Base-by-base conservation (phyloP, 2,888 invertebrate genomes). In the Diachrysia chrysitis region DNA sequence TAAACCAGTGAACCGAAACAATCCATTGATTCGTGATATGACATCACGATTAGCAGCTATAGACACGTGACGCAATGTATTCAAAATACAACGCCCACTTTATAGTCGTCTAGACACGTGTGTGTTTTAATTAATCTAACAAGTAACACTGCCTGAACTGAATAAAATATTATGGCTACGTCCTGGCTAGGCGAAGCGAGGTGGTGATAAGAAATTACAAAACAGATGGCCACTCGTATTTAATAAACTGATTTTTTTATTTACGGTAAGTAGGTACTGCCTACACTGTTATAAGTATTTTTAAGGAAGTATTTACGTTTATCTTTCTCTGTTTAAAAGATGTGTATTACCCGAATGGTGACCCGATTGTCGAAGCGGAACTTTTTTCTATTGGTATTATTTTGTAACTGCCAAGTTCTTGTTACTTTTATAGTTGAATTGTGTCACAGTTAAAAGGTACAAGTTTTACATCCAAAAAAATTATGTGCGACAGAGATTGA, bases 31-130 rank as follows among this genome's bases (percentile, higher is more conserved):
- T 61, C 37, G n/a, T 57, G 14, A 37, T 23, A 69, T 77, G 66
- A 78, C 77, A 78, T 75, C 77, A 77, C 65, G 65, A 21, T 54
- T 63, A 64, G 48, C 64, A 63, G 71, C 66, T 69, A 65, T n/a
- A 54, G 56, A 62, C n/a, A 14, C 35, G 51, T 77, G 78, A 78
- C 72, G 75, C 75, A 75, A 78, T 58, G 54, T 58, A 58, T 55
- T 51, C 32, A 17, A 17, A 70, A 77, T 51, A 71, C 46, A 69
- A 69, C 62, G 55, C 69, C 54, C 21, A 67, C 48, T 66, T 66
- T 35, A 63, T 60, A 66, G 63, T 53, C 35, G 76, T 66, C 71
- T 76, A 71, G 66, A 70, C 76, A 53, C 35, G 62, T 79, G 68
- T 78, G 70, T 66, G 61, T 73, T 72, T 70, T 73, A 73, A 79